Base-by-base conservation (phyloP, 2,113 vertebrate species). In the Nanorana parkeri region DNA sequence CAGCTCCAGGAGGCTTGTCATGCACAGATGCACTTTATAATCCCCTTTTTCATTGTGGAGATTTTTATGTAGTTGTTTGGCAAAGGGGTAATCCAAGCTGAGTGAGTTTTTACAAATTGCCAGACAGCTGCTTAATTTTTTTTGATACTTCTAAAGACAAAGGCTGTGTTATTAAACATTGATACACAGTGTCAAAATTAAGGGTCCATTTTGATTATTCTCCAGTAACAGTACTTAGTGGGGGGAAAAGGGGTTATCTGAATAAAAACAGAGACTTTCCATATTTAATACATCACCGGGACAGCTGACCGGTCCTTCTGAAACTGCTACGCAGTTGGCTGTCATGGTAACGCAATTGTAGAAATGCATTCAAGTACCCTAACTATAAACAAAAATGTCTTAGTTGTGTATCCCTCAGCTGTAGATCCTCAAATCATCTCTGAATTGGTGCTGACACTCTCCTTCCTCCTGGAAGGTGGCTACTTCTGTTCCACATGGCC, bases 1-100 rank as follows among this genome's bases (percentile, higher is more conserved):
- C 47, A 41, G 36, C 74, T 64, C 69, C 56, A 23, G 41, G 61
- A 74, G 71, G 6, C 17, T 66, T 56, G 74, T 65, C 79, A 82
- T 82, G 80, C 80, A 82, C 80, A 74, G 71, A 74, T 82, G 69
- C 69, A 82, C 69, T 67, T 82, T 74, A 82, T 75, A 56, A 74
- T 55, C 68, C 55, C n/a, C 21, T 68, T 81, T 82, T 75, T 58
- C 32, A 82, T 74, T 65, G 61, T 36, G 3, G 63, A 56, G 71
- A 0, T 36, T 75, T 75, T 82, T 82, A 82, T 82, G 54, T 26
- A 58, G 69, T 75, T 67, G 80, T 75, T 82, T 66, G 80, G 80
- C 24, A 26, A 66, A 82, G 28, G 23, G 56, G 47, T 74, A 74
- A 82, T 72, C 58, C 41, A 66, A 65, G 41, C 60, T 66, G 24